Percentiles rank a stretch among this genome's conserved stretches.
These are phyloP conservation scores for Pheucticus melanocephalus DNA, from an alignment of 2,113 vertebrate species.

Conservation along the genomic window DNA sequence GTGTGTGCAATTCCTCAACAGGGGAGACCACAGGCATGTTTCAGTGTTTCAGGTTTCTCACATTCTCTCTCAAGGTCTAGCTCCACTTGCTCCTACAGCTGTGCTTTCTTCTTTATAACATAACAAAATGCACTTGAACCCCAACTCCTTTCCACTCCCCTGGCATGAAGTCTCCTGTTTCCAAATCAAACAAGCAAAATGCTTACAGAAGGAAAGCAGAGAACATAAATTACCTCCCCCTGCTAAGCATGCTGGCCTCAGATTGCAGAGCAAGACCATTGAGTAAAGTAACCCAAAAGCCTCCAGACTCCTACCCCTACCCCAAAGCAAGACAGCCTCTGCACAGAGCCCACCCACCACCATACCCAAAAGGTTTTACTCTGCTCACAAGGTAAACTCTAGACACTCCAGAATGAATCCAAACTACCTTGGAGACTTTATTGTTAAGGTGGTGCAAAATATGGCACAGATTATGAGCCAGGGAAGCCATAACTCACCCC, in stretches of 20 bases:
- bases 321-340: not conserved
- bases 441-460: not conserved
- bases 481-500: not conserved
- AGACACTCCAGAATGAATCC: not conserved
- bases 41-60: not conserved
- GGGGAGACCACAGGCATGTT: not conserved
- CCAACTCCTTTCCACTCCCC: not conserved
- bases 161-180: not conserved
- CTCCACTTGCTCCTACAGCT: not conserved
- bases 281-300: not conserved
- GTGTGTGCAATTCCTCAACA: fast-evolving
- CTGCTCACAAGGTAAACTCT: not conserved
- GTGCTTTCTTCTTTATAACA: not conserved
- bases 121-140: not conserved
- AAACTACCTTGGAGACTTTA: not conserved
- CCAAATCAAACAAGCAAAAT: not conserved
- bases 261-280: not conserved
- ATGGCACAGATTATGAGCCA: not conserved
- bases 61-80: not conserved
- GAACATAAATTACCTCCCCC: not conserved
- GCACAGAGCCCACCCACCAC: not conserved
- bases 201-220: not conserved
- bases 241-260: not conserved
- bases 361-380: not conserved
- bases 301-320: not conserved